A percentile compares a stretch with the other conserved stretches of the same genome.
phyloP scores from a whole-genome alignment of 1,140 invertebrate genomes.

The Euura saliciscinereae region DNA sequence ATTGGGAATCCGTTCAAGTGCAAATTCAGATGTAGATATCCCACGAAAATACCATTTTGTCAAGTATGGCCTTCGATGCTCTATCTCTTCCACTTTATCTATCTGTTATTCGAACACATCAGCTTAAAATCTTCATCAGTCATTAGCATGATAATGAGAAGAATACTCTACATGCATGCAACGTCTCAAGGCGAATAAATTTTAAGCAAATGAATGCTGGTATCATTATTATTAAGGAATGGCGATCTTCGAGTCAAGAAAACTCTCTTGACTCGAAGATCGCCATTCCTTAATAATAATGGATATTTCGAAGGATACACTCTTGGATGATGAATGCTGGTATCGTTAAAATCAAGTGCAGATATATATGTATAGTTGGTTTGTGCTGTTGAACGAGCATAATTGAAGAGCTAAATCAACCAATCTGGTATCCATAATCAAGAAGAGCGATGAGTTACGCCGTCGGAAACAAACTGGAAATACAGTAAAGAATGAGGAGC shows the following conservation, averaged over 20 bases:
- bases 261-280: too few relatives aligned
- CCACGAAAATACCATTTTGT: constrained; percentile 10
- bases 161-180: neutral
- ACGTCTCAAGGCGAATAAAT: neutral
- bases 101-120: neutral
- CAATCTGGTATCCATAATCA: constrained; percentile 5
- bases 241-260: too few relatives aligned
- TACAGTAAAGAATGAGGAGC: constrained; percentile 12
- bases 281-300: too few relatives aligned
- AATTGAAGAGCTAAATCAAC: neutral
- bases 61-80: neutral
- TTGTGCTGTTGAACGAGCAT: neutral
- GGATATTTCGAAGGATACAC: too few relatives aligned
- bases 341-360: too few relatives aligned
- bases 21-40: neutral
- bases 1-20: constrained; percentile 17
- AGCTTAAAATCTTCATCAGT: neutral
- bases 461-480: neutral
- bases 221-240: too few relatives aligned
- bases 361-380: too few relatives aligned
- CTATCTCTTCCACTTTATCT: neutral
- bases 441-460: neutral
- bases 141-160: neutral
- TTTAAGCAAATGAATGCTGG: too few relatives aligned
- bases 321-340: too few relatives aligned